phyloP scores from a whole-genome alignment of 30 jellyfish, hydroid and myxozoan species.

The Aurelia aurita region DNA sequence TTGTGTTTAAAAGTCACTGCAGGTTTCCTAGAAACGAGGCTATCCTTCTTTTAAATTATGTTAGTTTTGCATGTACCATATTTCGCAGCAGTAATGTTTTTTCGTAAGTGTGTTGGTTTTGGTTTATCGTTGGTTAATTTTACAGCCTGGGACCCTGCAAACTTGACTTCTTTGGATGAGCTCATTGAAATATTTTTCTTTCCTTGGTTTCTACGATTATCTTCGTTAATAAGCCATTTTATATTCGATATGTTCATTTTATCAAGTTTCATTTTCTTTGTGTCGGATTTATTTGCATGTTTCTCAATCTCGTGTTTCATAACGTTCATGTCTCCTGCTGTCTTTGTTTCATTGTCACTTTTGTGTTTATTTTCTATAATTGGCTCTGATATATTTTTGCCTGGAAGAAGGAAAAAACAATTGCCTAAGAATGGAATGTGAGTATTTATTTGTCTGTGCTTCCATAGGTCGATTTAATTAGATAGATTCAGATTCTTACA shows the following conservation, averaged over 20 bases:
- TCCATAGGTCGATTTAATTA: no score
- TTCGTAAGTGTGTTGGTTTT: background rate
- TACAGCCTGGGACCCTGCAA: constrained; percentile 10
- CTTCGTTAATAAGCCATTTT: no score
- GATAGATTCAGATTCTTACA: no score
- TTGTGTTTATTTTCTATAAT: background rate
- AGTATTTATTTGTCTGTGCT: no score
- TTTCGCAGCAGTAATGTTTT: background rate
- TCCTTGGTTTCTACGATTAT: background rate
- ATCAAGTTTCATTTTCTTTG: no score
- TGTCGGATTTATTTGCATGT: no score
- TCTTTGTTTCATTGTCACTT: background rate
- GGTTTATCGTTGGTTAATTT: constrained; percentile 12
- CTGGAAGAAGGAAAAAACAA: background rate
- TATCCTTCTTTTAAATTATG: background rate
- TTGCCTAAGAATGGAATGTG: no score
- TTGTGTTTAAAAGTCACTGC: constrained; percentile 11
- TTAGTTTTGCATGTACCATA: background rate
- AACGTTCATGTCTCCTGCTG: background rate
- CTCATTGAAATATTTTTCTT: background rate
- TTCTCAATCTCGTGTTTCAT: no score
- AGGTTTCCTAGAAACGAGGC: background rate
- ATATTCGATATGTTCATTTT: no score
- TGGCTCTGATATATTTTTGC: background rate
- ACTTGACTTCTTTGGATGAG: background rate